Base-by-base conservation (phyloP, 2,797 vertebrate species). In the Myripristis jacobus region DNA sequence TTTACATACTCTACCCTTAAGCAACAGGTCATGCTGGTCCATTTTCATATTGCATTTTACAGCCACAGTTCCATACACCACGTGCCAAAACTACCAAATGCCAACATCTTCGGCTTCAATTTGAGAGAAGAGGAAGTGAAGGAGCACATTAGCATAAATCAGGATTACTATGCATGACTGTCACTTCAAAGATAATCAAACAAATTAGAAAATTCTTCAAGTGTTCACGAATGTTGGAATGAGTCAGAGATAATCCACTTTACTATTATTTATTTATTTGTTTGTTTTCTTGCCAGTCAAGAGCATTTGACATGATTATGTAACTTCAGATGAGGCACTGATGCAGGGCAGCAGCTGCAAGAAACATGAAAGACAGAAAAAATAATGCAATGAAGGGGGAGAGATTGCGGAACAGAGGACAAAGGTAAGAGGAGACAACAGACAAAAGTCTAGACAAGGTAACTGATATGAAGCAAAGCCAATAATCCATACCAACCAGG, bases 121-220 rank as follows among this genome's bases (percentile, higher is more conserved):
- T 77, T 66, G 31, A 22, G 47, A 18, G 62, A 48, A 48, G 66
- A 66, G 82, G 72, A 78, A 67, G 24, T 58, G 73, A 64, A 75
- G 66, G 51, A 3, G 34, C 10, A 41, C 58, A 89, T 92, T 90
- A 86, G 81, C 90, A 92, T 92, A 90, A 90, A 89, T 75, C 61
- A 15, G 80, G 83, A 91, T 92, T 89, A 90, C 56, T 83, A 75
- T 88, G 87, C 90, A 85, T 71, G 81, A 88, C 85, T 90, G 88
- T 89, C 86, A 87, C 80, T 90, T 88, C 87, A 90, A 84, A 92
- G 85, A 92, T 88, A 91, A 92, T 91, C 84, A 91, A 88, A 87
- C 70, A 87, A 91, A 91, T 88, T 87, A 75, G 77, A 87, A 91
- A 89, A 87, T 83, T 88, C 78, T 84, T 87, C 80, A 81, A 88